Evolutionary conservation across 1,140 invertebrate species (phyloP), one percentile per base, ranked within the genome.

Genomic region (Luehdorfia chinensis): DNA sequence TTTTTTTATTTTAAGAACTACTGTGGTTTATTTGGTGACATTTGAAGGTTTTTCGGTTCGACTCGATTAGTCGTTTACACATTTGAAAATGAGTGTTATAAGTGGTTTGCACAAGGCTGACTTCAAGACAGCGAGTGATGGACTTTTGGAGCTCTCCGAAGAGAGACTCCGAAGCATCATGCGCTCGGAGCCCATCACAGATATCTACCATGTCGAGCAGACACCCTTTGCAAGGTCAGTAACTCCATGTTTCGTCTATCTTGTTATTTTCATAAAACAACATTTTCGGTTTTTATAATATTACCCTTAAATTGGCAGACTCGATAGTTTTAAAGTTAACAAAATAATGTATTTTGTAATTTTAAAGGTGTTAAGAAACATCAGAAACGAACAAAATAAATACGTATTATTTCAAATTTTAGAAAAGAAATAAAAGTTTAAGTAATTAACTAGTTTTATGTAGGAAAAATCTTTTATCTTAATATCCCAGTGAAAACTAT

Each of bases 201-300:
- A 90, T 63, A 88, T 91, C 48, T 92, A 92, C 77, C 88, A 91
- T 72, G 90, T 92, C 62, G 91, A 92, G 69, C 90, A 91, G 70
- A 91, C 90, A 74, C 91, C 91, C 59, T 91, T 92, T 88, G 91
- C 90, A 87, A 91, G 91, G 91, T 92, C 54, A 72, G 71, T 58
- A 13, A 36, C 34, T 21, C 49, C 6, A 18, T 21, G 28, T 34
- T 43, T 27, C 39, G 16, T 55, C 41, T 37, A 37, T 16, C 34
- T 37, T 16, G 34, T 37, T 37, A 37, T 37, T 37, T 37, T 37
- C 18, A 37, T n/a, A 33, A 33, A 33, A 15, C 18, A 33, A 4
- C 32, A 33, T 15, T 13, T 33, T 33, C 32, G 18, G 4, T 6
- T 33, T 33, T 36, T 13, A 25, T 33, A 33, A 46, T 1, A 23